Percentiles rank a stretch among this genome's conserved stretches.
phyloP scores from a whole-genome alignment of 2,113 vertebrate genomes.

The Trinectes maculatus region DNA sequence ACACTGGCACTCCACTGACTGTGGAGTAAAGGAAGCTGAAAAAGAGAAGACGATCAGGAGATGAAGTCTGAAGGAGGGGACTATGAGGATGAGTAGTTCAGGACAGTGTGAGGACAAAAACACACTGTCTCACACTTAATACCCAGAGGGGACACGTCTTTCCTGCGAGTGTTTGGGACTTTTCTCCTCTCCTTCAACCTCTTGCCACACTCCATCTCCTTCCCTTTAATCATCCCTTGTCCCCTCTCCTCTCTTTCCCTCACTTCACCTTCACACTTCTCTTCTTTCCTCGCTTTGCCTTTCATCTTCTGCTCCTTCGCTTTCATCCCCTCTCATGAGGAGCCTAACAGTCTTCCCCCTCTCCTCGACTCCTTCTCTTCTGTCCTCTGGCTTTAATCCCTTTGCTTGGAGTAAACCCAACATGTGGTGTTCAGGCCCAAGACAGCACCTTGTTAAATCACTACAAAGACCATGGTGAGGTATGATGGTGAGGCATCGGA shows the following conservation, averaged over 20 bases:
- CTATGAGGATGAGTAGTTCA: slow-evolving; percentile 3
- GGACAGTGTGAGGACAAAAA: slow-evolving; percentile 5
- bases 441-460: neutral
- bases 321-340: slow-evolving; percentile 9
- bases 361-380: neutral
- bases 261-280: slow-evolving; percentile 5
- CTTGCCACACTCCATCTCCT: neutral
- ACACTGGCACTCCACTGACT: neutral
- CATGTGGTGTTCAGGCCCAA: neutral
- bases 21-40: neutral
- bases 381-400: neutral
- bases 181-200: neutral
- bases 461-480: no score
- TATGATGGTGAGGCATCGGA: no score
- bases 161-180: slow-evolving; percentile 5
- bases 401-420: neutral
- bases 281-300: neutral
- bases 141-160: slow-evolving; percentile 1
- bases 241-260: slow-evolving; percentile 1
- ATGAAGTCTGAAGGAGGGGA: slow-evolving; percentile 1
- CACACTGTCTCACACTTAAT: slow-evolving; percentile 1
- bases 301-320: slow-evolving; percentile 2
- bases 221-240: slow-evolving; percentile 19
- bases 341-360: neutral
- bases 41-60: neutral